Evolutionary conservation across 2,797 vertebrate genomes (phyloP), one percentile per base, ranked within the genome.

Genomic region (Megaceryle alcyon): DNA sequence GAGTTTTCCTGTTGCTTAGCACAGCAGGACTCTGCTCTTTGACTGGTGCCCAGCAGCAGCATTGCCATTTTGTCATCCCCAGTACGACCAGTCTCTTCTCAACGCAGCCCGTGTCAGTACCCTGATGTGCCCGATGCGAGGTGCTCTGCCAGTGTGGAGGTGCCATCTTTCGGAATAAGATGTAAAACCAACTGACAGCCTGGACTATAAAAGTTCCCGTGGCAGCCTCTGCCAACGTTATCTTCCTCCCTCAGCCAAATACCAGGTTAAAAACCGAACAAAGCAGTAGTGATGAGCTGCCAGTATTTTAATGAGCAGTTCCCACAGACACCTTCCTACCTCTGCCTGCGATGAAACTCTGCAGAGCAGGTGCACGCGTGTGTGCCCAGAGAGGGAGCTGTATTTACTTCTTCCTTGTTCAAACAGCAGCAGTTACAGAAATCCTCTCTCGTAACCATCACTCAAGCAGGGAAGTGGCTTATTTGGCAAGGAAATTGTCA

Each of bases 341-440:
- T 63, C 63, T 82, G 82, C 85, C 59, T 28, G 94, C 9, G 82
- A 35, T 75, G 82, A 31, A 82, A 41, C 57, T 33, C 59, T 2
- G 7, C 46, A 18, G 68, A 71, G 82, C 91, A 95, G 94, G 91
- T 91, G 95, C 94, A 31, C 6, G 7, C 12, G 60, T 6, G 76
- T 25, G 76, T 85, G 68, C 82, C 12, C 80, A 51, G 78, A 21
- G 25, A 87, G 37, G 51, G 75, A 92, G 72, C 65, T 85, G 15
- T 94, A 51, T 96, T 96, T 93, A 79, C 91, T 78, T 9, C 69
- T 14, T 17, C 0, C 87, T 89, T 95, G 94, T 96, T 94, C 95
- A 94, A 96, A 97, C 91, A 96, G 79, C 94, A 25, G 91, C 94
- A 31, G 87, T 46, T 35, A 83, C 91, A 89, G 72, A 17, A 81